Conservation (phyloP, 2,113 vertebrate genomes). For the Mystacornis crossleyi region DNA sequence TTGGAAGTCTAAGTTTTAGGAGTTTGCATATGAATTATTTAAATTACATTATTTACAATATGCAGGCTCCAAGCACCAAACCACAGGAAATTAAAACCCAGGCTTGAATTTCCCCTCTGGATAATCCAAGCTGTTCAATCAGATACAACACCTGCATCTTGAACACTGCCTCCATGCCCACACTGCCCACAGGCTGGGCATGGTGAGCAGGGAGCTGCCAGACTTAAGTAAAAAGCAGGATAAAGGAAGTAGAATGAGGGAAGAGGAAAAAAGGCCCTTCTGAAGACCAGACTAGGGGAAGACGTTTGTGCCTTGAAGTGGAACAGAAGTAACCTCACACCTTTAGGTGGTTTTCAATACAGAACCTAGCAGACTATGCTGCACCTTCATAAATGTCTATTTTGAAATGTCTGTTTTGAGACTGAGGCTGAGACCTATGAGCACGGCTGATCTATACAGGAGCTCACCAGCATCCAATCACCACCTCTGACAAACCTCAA, state of each 20-base stretch:
- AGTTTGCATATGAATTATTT: not conserved
- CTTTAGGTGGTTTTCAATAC: not conserved
- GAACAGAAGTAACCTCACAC: not conserved
- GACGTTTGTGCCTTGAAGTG: not conserved
- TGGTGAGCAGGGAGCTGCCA: not conserved
- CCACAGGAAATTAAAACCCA: not conserved
- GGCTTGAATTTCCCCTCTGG: not conserved
- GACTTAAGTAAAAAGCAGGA: too few species aligned
- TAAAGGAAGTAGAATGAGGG: accelerated
- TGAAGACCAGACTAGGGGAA: not conserved
- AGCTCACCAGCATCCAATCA: not conserved
- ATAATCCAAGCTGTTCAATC: not conserved
- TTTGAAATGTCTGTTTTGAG: not conserved
- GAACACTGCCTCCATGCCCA: not conserved
- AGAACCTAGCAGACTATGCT: not conserved
- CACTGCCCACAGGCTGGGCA: not conserved
- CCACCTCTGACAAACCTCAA: not conserved
- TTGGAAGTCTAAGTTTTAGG: not conserved
- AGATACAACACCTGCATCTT: not conserved
- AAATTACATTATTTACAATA: accelerated
- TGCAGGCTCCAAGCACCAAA: not conserved
- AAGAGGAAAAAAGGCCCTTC: not conserved
- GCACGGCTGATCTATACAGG: not conserved
- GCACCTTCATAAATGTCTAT: not conserved
- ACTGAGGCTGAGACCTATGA: not conserved